Base-by-base conservation (phyloP, 2,888 invertebrate genomes). In the Cepaea hortensis region DNA sequence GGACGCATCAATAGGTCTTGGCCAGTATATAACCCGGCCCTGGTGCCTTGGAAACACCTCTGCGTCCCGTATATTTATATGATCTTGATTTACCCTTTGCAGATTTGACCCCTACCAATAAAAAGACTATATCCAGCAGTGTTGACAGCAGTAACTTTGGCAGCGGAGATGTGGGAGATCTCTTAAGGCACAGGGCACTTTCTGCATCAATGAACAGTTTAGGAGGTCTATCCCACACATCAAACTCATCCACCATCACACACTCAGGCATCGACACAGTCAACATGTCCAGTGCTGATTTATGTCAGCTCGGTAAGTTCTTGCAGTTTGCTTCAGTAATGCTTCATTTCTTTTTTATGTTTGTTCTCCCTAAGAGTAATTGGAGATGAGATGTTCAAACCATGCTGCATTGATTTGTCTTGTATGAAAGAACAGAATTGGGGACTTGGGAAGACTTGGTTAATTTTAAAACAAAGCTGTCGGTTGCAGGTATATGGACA, bases 271-370 rank as follows among this genome's bases (percentile, higher is more conserved):
- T 92, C 65, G 92, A 93, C 87, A 96, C 96, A 68, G 95, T 96
- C 2, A 96, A 96, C 88, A 95, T 98, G 68, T 84, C 87, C 68
- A 87, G 87, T 84, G 87, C 84, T 75, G 97, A 98, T 92, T 95
- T 98, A 62, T 98, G 98, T 87, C 97, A 97, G 61, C 97, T 98
- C 96, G 98, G 97, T 97, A 72, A 82, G 82, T 13, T 20, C n/a
- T 6, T 72, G n/a, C 11, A 55, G 55, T 55, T 55, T 55, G 55
- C 11, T 55, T 9, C 6, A 9, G 55, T 55, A 11, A 55, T 55
- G 11, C 55, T 55, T 55, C 55, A 55, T 6, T 9, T 23, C 20
- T 6, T 6, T 13, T 20, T 68, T 15, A n/a, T 68, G 15, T 68
- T 68, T 68, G 15, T 68, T 68, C 68, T 35, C 35, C 35, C 35